Conservation (phyloP, 2,113 vertebrate species). For the Cyanistes caeruleus region DNA sequence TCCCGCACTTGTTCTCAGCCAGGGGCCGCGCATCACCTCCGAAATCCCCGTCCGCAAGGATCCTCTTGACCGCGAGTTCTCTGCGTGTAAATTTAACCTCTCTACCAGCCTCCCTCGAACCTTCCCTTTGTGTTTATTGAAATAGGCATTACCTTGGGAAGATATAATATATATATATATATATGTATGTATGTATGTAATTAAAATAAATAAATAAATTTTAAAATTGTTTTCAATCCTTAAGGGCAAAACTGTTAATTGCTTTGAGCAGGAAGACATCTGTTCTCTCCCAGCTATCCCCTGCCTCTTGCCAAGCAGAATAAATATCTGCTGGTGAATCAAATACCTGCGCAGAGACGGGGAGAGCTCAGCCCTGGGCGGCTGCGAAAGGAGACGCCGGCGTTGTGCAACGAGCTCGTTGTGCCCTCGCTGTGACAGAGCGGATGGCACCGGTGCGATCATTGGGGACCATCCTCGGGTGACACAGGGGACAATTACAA, state of each 20-base stretch:
- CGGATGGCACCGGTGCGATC: background rate
- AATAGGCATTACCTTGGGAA: background rate
- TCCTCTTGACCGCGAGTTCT: background rate
- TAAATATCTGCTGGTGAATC: slow-evolving; percentile 2
- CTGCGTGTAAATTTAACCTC: background rate
- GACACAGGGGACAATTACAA: slow-evolving; percentile 37
- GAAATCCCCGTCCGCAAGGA: background rate
- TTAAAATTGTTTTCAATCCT: background rate
- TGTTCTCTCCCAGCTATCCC: background rate
- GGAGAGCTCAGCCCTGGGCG: background rate
- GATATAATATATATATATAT: too few relatives aligned
- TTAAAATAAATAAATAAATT: too few relatives aligned
- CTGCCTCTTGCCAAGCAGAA: background rate
- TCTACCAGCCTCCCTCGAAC: background rate
- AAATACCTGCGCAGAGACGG: slow-evolving; percentile 7
- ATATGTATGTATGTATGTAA: too few relatives aligned
- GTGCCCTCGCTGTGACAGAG: background rate
- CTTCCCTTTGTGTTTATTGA: background rate
- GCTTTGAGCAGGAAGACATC: background rate
- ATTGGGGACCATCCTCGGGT: background rate
- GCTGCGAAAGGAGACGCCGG: background rate
- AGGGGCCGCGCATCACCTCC: background rate
- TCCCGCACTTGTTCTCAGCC: too few relatives aligned
- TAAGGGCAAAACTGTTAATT: slow-evolving; percentile 26
- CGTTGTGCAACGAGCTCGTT: background rate